Conservation (phyloP, 2,113 vertebrate genomes). For the Dasyornis broadbenti region DNA sequence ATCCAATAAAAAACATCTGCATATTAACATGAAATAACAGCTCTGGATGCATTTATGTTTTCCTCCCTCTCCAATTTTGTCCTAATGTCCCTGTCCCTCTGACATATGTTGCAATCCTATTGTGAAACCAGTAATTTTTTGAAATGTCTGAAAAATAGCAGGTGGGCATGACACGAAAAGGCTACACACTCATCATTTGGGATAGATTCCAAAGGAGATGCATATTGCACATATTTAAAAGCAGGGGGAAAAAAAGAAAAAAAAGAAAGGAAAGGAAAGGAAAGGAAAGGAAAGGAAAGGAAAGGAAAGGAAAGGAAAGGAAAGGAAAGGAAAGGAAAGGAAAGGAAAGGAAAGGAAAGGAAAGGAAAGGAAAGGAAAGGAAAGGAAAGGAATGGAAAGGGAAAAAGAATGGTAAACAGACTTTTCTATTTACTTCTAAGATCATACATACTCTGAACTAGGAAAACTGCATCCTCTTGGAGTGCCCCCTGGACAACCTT, state of each 20-base stretch:
- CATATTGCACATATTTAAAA: not conserved
- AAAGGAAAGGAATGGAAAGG: not conserved
- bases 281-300: not conserved
- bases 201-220: not conserved
- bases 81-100: not conserved
- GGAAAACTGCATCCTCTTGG: not conserved
- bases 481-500: not conserved
- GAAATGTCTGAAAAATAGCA: slow-evolving; percentile 28
- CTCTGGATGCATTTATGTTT: not conserved
- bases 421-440: not conserved
- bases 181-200: not conserved
- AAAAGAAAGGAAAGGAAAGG: not conserved
- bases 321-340: too few relatives aligned
- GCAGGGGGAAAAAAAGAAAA: not conserved
- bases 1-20: not conserved
- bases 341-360: too few relatives aligned
- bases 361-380: too few relatives aligned
- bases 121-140: slow-evolving; percentile 38
- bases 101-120: slow-evolving; percentile 2
- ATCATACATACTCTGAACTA: not conserved
- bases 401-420: not conserved
- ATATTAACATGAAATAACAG: slow-evolving; percentile 53
- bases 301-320: too few relatives aligned
- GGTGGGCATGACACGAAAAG: not conserved
- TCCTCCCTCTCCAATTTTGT: not conserved